Conservation (phyloP, 2,888 invertebrate species). For the Amphiduros pacificus region DNA sequence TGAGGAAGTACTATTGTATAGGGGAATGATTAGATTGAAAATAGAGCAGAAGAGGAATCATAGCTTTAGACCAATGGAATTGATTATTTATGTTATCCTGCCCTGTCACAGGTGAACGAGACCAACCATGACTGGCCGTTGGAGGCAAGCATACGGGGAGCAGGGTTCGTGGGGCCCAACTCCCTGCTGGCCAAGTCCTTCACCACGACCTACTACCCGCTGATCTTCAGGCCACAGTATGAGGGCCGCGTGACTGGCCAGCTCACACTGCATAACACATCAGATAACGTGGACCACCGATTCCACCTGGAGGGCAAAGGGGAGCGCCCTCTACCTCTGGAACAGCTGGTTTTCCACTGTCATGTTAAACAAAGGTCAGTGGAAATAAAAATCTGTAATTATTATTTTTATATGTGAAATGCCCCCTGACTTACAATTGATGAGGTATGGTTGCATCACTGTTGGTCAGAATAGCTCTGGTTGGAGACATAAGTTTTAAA, state of each 20-base stretch:
- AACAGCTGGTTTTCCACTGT: constrained; percentile 48
- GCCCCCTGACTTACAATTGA: no score
- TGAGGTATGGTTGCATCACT: no score
- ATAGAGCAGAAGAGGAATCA: no score
- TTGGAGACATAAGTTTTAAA: no score
- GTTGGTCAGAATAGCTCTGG: no score
- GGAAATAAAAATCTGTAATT: no score
- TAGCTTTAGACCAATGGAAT: no score
- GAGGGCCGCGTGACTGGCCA: constrained; percentile 52
- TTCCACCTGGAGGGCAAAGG: constrained; percentile 52
- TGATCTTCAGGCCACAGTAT: constrained; percentile 53
- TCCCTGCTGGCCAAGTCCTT: constrained; percentile 50
- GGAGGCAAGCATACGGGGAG: constrained; percentile 45
- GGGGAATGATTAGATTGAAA: no score
- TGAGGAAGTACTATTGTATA: no score
- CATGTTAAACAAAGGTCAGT: constrained; percentile 51
- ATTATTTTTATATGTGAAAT: no score
- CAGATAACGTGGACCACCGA: constrained; percentile 50
- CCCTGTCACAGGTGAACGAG: constrained; percentile 46
- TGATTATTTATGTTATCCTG: no score
- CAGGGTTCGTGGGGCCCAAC: constrained; percentile 52
- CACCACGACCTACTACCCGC: constrained; percentile 51
- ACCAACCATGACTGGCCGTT: constrained; percentile 56
- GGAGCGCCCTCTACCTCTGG: constrained; percentile 55
- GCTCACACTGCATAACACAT: constrained; percentile 48